A percentile compares a stretch with the other conserved stretches of the same genome.
phyloP scores from a whole-genome alignment of 2,888 invertebrate species.

The Dichetophora obliterata region DNA sequence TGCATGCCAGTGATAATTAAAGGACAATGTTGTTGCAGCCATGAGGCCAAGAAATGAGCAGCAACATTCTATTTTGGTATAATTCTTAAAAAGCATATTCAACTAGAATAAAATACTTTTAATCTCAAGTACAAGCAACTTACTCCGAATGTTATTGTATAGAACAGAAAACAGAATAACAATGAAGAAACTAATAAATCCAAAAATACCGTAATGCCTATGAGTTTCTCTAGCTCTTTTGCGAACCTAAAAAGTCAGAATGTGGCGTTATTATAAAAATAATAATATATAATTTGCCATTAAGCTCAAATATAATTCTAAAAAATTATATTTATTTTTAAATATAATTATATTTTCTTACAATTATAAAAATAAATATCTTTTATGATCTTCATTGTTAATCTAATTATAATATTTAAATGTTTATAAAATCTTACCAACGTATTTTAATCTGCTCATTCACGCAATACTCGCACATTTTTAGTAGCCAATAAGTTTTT shows the following conservation, averaged over 20 bases:
- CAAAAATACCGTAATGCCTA: constrained; percentile 58
- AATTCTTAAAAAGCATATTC: constrained; percentile 44
- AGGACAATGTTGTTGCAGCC: constrained; percentile 56
- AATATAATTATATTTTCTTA: too few species aligned
- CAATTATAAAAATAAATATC: neutral
- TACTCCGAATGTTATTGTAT: constrained; percentile 56
- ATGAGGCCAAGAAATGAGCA: constrained; percentile 58
- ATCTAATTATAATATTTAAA: too few species aligned
- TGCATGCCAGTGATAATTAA: constrained; percentile 65
- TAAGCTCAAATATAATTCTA: too few species aligned
- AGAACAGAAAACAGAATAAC: constrained; percentile 61
- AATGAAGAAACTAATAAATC: constrained; percentile 63
- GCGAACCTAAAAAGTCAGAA: constrained; percentile 47
- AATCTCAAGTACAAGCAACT: constrained; percentile 40
- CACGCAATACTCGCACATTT: constrained; percentile 55
- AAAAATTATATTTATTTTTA: neutral
- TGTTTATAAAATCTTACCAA: constrained; percentile 40
- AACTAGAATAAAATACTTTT: neutral
- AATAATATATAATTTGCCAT: neutral
- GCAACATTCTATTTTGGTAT: constrained; percentile 58
- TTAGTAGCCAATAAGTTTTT: constrained; percentile 48
- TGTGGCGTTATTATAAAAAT: neutral
- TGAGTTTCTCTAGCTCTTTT: constrained; percentile 52
- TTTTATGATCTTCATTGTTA: too few species aligned
- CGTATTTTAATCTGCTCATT: constrained; percentile 56